Evolutionary conservation across 2,888 invertebrate species (phyloP), one percentile per base, ranked within the genome.

Genomic region (Sepioteuthis lessoniana): DNA sequence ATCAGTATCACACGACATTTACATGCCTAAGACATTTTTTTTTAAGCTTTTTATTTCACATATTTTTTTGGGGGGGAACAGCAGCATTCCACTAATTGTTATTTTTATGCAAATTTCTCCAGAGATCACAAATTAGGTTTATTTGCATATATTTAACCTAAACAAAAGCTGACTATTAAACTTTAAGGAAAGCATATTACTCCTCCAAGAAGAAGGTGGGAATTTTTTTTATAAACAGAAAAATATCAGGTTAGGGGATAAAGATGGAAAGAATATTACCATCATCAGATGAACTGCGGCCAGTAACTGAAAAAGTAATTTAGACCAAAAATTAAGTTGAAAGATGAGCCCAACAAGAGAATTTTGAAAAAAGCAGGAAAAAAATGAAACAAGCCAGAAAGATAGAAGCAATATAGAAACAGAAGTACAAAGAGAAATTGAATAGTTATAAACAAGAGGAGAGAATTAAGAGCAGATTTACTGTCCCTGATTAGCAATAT

Each of bases 251-350:
- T 76, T 76, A 10, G 76, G 19, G 76, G 19, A 76, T 76, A 35
- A 76, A n/a, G 76, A 76, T 35, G n/a, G 76, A 76, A 76, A 76
- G 76, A 76, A 76, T n/a, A 76, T 76, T 76, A 76, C 76, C 76
- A 76, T 76, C 76, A 76, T 76, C 76, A 76, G 76, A 76, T 76
- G 76, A 76, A 76, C 76, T 76, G 76, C 76, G 76, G 76, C 76
- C 76, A 76, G 76, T 76, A 76, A 76, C 76, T 76, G 76, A 76
- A 76, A 76, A 76, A 76, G 76, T 13, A 76, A 76, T 76, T 76
- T 76, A 76, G n/a, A 76, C 76, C 35, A 76, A 76, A 76, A 4
- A 76, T 76, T 76, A 76, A 76, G 76, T 76, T 76, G 76, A 76
- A 76, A n/a, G n/a, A n/a, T 16, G n/a, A n/a, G 76, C 13, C 76